Evolutionary conservation across 2,113 vertebrate species (phyloP).

Genomic region (Nibea coibor): DNA sequence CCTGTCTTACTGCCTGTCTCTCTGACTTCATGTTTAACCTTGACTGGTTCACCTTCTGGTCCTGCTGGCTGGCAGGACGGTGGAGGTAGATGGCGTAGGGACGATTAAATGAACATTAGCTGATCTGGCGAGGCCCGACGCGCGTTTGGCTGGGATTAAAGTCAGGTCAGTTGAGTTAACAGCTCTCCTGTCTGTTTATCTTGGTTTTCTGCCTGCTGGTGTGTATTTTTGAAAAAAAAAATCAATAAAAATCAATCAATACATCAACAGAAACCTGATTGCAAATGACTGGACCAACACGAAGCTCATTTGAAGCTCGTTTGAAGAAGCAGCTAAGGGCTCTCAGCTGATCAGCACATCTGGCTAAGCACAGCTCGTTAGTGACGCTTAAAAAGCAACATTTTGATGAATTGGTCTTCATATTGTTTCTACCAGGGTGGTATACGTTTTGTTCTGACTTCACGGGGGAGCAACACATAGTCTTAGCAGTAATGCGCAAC

Average conservation of each 20-base stretch:
- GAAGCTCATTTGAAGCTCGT: neutral
- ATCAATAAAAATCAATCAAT: neutral
- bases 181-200: neutral
- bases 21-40: neutral
- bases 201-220: neutral
- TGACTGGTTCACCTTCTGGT: neutral
- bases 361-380: neutral
- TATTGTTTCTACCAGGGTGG: neutral
- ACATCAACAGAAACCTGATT: neutral
- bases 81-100: neutral
- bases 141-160: neutral
- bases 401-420: neutral
- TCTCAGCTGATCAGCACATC: neutral
- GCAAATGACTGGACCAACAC: neutral
- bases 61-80: no score
- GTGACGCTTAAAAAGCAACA: neutral
- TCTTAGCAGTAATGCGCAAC: no score
- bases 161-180: neutral
- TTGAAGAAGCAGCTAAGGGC: no score
- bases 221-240: neutral
- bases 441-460: no score
- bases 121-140: neutral
- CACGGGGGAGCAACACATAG: no score
- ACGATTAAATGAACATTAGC: neutral
- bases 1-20: neutral